A percentile compares a stretch with the other conserved stretches of the same genome.
These are phyloP conservation scores for Melanophora roralis DNA, from an alignment of 2,888 invertebrate species.

Conservation along the genomic window DNA sequence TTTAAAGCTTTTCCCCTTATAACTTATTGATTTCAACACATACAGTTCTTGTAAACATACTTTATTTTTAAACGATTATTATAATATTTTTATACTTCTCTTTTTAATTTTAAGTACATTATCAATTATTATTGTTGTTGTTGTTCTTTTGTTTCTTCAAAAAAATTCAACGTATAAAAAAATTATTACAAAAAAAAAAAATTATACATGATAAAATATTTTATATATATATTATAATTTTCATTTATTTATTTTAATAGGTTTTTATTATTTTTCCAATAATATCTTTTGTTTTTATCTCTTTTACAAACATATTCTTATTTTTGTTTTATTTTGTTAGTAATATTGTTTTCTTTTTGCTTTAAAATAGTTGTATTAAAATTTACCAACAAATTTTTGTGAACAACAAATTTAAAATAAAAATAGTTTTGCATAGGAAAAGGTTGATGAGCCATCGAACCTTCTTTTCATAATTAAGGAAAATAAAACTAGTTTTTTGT, in stretches of 20 bases:
- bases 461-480: too few species aligned
- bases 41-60: slow-evolving; percentile 37
- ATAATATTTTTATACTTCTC: slow-evolving; percentile 57
- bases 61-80: slow-evolving; percentile 62
- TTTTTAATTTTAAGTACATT: slow-evolving; percentile 59
- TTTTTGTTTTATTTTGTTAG: slow-evolving; percentile 52
- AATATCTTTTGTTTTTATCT: slow-evolving; percentile 11
- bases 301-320: background rate
- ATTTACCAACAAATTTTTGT: slow-evolving; percentile 53
- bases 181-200: slow-evolving; percentile 63
- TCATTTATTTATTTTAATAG: slow-evolving; percentile 16
- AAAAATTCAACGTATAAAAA: slow-evolving; percentile 59
- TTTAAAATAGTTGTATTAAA: slow-evolving; percentile 34
- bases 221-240: slow-evolving; percentile 38
- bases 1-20: too few species aligned
- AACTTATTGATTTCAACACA: too few species aligned
- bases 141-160: too few species aligned
- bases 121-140: slow-evolving; percentile 59
- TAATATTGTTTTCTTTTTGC: slow-evolving; percentile 35
- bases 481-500: background rate
- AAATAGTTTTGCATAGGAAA: slow-evolving; percentile 14
- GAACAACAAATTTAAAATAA: slow-evolving; percentile 43
- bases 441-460: too few species aligned
- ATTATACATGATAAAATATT: slow-evolving; percentile 62
- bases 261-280: slow-evolving; percentile 30